A percentile compares a stretch with the other conserved stretches of the same genome.
Conservation (phyloP, 1,140 invertebrate genomes). For the Agraylea sexmaculata region DNA sequence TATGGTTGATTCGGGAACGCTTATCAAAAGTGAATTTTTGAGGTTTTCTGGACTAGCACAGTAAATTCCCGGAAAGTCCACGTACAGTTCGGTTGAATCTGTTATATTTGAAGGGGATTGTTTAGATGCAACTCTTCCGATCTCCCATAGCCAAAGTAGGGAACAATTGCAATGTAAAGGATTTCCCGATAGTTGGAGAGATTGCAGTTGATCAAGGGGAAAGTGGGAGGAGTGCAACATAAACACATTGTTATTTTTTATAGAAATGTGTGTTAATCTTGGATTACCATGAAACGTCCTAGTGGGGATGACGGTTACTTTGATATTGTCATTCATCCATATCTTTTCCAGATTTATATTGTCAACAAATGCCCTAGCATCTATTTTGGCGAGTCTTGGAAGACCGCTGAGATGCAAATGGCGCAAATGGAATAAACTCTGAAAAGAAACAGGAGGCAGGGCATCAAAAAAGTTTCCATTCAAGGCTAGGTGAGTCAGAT, state of each 20-base stretch:
- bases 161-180: constrained; percentile 81
- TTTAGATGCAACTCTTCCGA: constrained; percentile 43
- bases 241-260: constrained; percentile 57
- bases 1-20: constrained; percentile 46
- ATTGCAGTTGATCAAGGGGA: constrained; percentile 59
- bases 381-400: constrained; percentile 50
- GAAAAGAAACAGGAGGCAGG: constrained; percentile 61
- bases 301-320: constrained; percentile 53
- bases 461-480: constrained; percentile 62
- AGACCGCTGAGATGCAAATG: constrained; percentile 58
- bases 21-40: constrained; percentile 34
- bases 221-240: constrained; percentile 67
- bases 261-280: constrained; percentile 57
- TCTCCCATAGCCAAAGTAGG: constrained; percentile 71
- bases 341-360: constrained; percentile 70
- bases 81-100: constrained; percentile 30
- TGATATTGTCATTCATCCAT: constrained; percentile 63
- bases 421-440: constrained; percentile 65
- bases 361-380: constrained; percentile 67
- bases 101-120: constrained; percentile 27
- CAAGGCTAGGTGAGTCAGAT: constrained; percentile 58
- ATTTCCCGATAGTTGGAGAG: constrained; percentile 64
- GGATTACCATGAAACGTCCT: constrained; percentile 65
- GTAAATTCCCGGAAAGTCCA: constrained; percentile 40
- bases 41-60: constrained; percentile 43